Conservation (phyloP, 2,888 invertebrate species). For the Phasia obesa region DNA sequence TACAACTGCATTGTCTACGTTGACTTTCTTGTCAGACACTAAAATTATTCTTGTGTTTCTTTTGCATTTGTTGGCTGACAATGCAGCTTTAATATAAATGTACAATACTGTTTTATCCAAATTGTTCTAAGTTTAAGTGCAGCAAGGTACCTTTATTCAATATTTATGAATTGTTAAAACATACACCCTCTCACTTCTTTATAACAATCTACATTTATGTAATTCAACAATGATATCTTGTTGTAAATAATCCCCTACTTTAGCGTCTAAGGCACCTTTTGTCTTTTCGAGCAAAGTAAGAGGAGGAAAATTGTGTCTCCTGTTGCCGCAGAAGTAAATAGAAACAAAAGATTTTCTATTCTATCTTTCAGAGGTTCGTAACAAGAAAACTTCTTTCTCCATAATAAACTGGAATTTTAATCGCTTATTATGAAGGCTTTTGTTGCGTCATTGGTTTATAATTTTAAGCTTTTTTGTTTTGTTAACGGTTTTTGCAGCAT, state of each 20-base stretch:
- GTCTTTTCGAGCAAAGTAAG: not conserved
- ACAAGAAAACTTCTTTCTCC: too few species aligned
- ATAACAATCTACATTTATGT: not conserved
- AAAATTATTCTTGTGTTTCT: slow-evolving; percentile 41
- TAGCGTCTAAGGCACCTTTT: not conserved
- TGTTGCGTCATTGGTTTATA: slow-evolving; percentile 73
- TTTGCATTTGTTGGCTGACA: slow-evolving; percentile 32
- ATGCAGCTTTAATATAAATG: slow-evolving; percentile 37
- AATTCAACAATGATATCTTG: slow-evolving; percentile 31
- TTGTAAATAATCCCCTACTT: slow-evolving; percentile 34
- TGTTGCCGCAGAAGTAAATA: slow-evolving; percentile 7
- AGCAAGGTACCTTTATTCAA: not conserved
- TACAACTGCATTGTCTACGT: slow-evolving; percentile 39
- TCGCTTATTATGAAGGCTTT: slow-evolving; percentile 72
- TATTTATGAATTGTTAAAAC: slow-evolving; percentile 40
- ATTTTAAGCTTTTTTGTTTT: slow-evolving; percentile 67
- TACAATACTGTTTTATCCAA: slow-evolving; percentile 28
- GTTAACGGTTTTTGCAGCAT: slow-evolving; percentile 33
- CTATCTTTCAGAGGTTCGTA: slow-evolving; percentile 2
- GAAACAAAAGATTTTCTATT: slow-evolving; percentile 11
- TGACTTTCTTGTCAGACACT: slow-evolving; percentile 54
- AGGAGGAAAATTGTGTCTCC: not conserved
- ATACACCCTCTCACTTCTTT: not conserved
- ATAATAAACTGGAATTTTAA: slow-evolving; percentile 70
- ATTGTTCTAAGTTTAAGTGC: slow-evolving; percentile 58